These are phyloP conservation scores for Zaprionus bogoriensis DNA, from an alignment of 2,888 invertebrate species.

Conservation along the genomic window DNA sequence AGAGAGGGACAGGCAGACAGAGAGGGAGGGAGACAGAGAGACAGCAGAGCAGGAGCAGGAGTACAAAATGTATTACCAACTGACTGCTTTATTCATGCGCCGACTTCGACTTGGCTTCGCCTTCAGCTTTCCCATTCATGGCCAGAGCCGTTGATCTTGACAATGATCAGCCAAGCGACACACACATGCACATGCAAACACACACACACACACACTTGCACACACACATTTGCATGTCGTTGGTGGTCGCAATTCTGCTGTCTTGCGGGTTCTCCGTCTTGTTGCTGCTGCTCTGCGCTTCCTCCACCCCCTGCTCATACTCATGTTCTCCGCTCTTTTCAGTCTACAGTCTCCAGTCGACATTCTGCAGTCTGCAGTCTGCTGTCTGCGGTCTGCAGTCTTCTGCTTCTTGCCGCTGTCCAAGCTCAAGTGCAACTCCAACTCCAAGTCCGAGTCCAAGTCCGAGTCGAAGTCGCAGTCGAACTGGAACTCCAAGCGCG, in stretches of 20 bases:
- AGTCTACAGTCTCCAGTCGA: slow-evolving; percentile 2
- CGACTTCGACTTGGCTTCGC: slow-evolving; percentile 28
- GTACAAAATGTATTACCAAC: slow-evolving; percentile 68
- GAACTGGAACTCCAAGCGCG: slow-evolving; percentile 18
- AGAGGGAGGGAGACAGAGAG: no score
- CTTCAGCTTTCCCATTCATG: slow-evolving; percentile 57
- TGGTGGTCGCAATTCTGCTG: slow-evolving; percentile 58
- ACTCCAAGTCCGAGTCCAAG: background rate
- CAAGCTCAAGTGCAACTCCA: slow-evolving; percentile 23
- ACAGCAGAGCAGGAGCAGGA: slow-evolving; percentile 33
- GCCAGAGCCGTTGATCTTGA: slow-evolving; percentile 66
- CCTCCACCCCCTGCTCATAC: no score
- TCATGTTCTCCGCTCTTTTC: slow-evolving; percentile 21
- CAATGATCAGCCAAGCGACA: slow-evolving; percentile 73
- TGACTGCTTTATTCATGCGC: slow-evolving; percentile 72
- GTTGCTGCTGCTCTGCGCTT: no score
- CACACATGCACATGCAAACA: slow-evolving; percentile 30
- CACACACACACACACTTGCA: slow-evolving; percentile 22
- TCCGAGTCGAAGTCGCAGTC: slow-evolving; percentile 5
- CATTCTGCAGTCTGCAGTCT: slow-evolving; percentile 3
- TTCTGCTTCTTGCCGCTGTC: slow-evolving; percentile 19
- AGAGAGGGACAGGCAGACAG: no score
- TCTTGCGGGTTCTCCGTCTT: slow-evolving; percentile 3
- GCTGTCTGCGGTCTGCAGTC: background rate
- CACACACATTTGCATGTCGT: slow-evolving; percentile 69